Base-by-base conservation (phyloP, 2,113 vertebrate genomes). In the Esox niger region DNA sequence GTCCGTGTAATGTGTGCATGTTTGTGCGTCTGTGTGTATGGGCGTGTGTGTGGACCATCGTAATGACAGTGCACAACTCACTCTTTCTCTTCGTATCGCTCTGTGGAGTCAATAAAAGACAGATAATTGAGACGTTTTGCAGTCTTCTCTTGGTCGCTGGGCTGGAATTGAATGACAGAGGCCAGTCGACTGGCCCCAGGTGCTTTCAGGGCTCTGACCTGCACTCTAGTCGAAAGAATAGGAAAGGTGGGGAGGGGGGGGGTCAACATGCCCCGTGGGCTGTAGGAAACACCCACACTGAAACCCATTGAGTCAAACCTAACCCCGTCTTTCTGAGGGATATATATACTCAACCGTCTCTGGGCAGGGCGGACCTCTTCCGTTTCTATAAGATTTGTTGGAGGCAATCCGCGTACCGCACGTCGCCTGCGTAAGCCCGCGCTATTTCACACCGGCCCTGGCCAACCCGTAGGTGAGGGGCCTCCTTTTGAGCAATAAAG, bases 21-120 rank as follows among this genome's bases (percentile, higher is more conserved):
- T 11, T 7, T 35, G 33, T 11, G 33, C 11, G 33, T 2, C 8
- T 33, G 33, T 11, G 33, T 11, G 33, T 2, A 11, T 35, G 35
- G 1, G 13, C 81, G 87, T 89, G 85, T 90, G 85, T 83, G 82
- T 77, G 69, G 87, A 84, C 82, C 67, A 55, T 84, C 64, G 82
- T 91, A 90, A 93, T 90, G 79, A 90, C 62, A 90, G 88, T 82
- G 77, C 78, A 82, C 75, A 77, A 81, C 71, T 78, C 69, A 85
- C 84, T 84, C 83, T 60, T 65, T 65, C 46, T 65, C 46, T 65
- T n/a, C 32, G 7, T 66, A 20, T 60, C 56, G 69, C 17, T 17
- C 33, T 73, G 38, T 52, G 78, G 80, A 85, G 79, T 89, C 83
- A 89, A 81, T 84, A 87, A 73, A 71, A 91, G 82, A 79, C 78